Evolutionary conservation across 2,113 vertebrate species (phyloP).

Genomic region (Gymnorhina tibicen): DNA sequence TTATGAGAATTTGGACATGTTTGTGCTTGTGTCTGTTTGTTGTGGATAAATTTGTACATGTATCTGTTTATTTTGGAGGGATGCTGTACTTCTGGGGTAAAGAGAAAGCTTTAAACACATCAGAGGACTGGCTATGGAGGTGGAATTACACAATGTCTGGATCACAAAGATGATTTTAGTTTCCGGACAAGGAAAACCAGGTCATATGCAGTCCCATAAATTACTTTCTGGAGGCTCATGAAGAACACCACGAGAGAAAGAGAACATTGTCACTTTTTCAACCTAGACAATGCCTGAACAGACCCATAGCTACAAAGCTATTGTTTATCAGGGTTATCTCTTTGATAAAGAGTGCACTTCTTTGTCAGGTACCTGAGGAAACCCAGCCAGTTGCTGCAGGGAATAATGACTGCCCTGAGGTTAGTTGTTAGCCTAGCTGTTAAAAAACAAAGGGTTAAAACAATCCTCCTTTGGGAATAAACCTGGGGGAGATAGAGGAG

Average conservation of each 20-base stretch:
- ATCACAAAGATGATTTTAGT: neutral
- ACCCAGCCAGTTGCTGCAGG: neutral
- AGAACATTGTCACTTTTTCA: neutral
- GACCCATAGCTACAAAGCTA: neutral
- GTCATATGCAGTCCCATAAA: neutral
- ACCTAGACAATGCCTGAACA: neutral
- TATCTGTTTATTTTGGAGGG: constrained; percentile 7
- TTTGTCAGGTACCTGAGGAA: neutral
- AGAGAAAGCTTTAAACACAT: neutral
- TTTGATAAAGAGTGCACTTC: neutral
- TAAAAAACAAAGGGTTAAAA: neutral
- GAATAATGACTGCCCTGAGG: neutral
- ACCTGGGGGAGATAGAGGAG: neutral
- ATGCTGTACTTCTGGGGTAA: neutral
- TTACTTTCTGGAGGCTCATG: neutral
- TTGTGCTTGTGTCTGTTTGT: neutral
- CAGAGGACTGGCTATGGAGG: neutral
- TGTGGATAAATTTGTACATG: neutral
- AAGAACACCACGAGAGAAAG: neutral
- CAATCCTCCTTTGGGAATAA: neutral
- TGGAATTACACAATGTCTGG: constrained; percentile 5
- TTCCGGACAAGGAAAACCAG: neutral
- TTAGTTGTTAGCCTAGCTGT: neutral
- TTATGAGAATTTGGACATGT: neutral
- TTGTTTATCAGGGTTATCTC: neutral